Evolutionary conservation across 2,113 vertebrate genomes (phyloP).

Genomic region (Phocoena phocoena): DNA sequence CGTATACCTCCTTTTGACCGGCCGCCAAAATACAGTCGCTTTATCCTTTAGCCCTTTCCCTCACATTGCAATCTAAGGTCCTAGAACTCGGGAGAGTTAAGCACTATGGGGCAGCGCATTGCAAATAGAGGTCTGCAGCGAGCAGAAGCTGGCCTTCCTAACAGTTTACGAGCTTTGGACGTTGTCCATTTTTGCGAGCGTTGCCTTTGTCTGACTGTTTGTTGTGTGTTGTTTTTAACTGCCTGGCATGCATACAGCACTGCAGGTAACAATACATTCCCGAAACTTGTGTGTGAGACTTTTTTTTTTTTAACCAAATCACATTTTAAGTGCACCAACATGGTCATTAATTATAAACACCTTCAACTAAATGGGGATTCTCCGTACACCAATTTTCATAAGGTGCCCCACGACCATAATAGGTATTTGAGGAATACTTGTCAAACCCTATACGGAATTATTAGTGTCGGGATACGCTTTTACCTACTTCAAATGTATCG

Average conservation of each 20-base stretch:
- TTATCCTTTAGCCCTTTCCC: background rate
- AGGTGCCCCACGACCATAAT: background rate
- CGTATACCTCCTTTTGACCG: background rate
- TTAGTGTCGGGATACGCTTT: background rate
- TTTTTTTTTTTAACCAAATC: background rate
- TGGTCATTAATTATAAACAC: background rate
- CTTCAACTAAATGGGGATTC: slow-evolving; percentile 2
- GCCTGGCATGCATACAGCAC: background rate
- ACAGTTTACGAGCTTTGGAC: background rate
- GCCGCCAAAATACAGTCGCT: background rate
- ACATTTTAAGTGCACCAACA: background rate
- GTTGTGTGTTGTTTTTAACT: background rate
- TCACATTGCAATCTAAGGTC: background rate
- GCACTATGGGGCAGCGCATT: background rate
- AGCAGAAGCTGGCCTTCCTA: background rate
- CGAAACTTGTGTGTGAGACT: background rate
- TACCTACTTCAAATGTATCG: background rate
- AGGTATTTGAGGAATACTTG: background rate
- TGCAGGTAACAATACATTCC: background rate
- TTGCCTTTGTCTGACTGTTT: background rate
- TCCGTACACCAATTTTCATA: background rate
- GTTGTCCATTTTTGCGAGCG: background rate
- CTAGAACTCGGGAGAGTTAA: background rate
- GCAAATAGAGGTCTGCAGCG: background rate
- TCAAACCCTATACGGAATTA: background rate